These are phyloP conservation scores for Sthenelais limicola DNA, from an alignment of 2,888 invertebrate species.

Conservation along the genomic window DNA sequence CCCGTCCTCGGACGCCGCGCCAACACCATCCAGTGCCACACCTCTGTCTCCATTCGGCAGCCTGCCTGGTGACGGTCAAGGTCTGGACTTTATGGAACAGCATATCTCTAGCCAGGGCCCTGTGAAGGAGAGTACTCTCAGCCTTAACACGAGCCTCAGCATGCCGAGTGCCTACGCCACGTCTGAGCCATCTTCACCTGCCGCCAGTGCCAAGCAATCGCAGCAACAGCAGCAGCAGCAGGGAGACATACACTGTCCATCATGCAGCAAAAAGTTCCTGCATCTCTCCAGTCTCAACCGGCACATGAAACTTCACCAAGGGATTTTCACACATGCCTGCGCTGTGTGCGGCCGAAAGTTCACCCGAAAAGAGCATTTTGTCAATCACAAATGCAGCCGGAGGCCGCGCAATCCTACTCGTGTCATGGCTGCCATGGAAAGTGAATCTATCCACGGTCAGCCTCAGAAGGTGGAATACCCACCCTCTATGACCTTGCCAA, in stretches of 20 bases:
- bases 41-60: conserved; percentile 31
- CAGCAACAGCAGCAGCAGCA: too few species aligned
- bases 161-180: conserved; percentile 31
- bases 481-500: conserved; percentile 26
- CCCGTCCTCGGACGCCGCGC: conserved; percentile 23
- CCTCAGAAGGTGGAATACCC: conserved; percentile 29
- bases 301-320: conserved; percentile 53
- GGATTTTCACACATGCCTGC: conserved; percentile 52
- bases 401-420: conserved; percentile 47
- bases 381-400: conserved; percentile 54
- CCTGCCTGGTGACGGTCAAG: conserved; percentile 12
- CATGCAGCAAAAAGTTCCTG: conserved; percentile 49
- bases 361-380: conserved; percentile 54
- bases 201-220: too few species aligned
- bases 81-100: conserved; percentile 6
- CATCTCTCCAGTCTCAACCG: conserved; percentile 54
- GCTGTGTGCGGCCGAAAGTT: conserved; percentile 52
- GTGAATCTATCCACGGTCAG: not conserved
- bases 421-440: not conserved
- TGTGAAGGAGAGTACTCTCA: conserved; percentile 5
- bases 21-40: conserved; percentile 36
- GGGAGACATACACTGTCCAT: conserved; percentile 42
- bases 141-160: conserved; percentile 36
- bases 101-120: conserved; percentile 24
- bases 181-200: conserved; percentile 32